phyloP scores from a whole-genome alignment of 2,797 vertebrate genomes.

The Emys orbicularis region DNA sequence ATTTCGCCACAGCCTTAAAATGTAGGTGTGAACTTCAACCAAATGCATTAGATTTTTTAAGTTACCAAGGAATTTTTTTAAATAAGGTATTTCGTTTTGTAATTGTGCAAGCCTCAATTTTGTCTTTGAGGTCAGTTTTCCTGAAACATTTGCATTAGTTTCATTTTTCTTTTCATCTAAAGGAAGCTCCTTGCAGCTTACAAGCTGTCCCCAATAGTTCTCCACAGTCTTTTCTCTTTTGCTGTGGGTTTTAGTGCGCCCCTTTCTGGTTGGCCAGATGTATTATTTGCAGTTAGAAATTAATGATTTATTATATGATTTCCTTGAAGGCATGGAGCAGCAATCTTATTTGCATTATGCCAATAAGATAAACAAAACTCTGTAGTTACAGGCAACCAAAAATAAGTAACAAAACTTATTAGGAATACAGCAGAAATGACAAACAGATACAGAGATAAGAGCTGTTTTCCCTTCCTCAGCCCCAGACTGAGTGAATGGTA shows the following conservation, averaged over 20 bases:
- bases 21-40: neutral
- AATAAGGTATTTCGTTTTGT: accelerated
- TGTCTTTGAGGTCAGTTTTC: neutral
- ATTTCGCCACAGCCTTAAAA: neutral
- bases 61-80: neutral
- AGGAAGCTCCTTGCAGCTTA: neutral
- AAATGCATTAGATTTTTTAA: accelerated
- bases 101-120: accelerated
- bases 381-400: neutral
- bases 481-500: neutral
- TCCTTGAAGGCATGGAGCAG: neutral
- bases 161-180: neutral
- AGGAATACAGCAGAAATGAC: neutral
- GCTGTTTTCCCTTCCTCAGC: neutral
- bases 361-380: constrained; percentile 40
- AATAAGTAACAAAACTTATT: neutral
- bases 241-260: neutral
- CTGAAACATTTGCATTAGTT: neutral
- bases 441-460: accelerated
- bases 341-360: constrained; percentile 23
- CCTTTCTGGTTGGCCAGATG: constrained; percentile 32
- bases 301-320: neutral
- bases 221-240: constrained; percentile 16
- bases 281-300: neutral
- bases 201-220: neutral